Evolutionary conservation across 2,888 invertebrate species (phyloP), one percentile per base, ranked within the genome.

Genomic region (Coremacera marginata): DNA sequence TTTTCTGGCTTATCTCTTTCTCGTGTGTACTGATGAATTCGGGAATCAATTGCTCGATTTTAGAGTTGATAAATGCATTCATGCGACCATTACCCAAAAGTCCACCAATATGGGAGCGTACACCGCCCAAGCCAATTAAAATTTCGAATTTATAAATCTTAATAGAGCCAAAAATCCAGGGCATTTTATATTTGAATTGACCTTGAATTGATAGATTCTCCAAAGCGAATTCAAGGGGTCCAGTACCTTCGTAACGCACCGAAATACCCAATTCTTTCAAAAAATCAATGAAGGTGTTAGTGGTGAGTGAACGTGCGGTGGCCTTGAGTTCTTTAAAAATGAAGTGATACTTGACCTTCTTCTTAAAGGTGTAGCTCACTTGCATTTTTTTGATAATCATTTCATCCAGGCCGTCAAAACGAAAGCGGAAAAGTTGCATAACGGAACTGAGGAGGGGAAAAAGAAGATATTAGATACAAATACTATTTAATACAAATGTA

Each of bases 161-260:
- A 37, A 86, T 84, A 44, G 87, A 87, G 31, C 88, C 88, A 31
- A 83, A 85, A 8, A 88, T 70, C 60, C 85, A 76, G 57, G 88
- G 88, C 83, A 87, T 84, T 80, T 84, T 88, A 76, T 88, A 88
- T 72, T 87, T 87, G 81, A 88, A 87, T 52, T 83, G 79, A 4
- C 88, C 88, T 70, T 84, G 67, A 14, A 88, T 76, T 3, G 82
- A 83, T 0, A 88, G 83, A 80, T 88, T 81, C 19, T 86, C 78
- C 70, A 88, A 77, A 3, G 82, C 51, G 16, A 88, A 83, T 70
- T 84, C 80, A 68, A 88, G 37, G 11, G 85, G 85, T 2, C 87
- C 88, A 3, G 78, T 34, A 44, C 86, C 86, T 73, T 87, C 84
- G 74, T 86, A 88, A 16, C 84, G 84, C 44, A 87, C 83, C 0